Percentiles rank a stretch among this genome's conserved stretches.
phyloP scores from a whole-genome alignment of 1,140 invertebrate genomes.

The Caerostris darwini region DNA sequence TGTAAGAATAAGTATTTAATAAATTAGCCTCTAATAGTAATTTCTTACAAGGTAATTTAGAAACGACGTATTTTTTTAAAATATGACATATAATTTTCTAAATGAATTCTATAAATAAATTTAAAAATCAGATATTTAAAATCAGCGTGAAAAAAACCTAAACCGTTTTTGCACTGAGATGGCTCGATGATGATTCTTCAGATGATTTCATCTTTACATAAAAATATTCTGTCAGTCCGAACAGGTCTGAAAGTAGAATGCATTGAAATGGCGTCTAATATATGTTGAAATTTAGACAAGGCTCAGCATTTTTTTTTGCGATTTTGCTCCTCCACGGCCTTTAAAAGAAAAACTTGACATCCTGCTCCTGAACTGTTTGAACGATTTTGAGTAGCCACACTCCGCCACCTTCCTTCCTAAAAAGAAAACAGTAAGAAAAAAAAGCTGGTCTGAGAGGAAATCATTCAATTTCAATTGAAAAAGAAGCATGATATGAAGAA shows the following conservation, averaged over 20 bases:
- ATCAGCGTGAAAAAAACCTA: no score
- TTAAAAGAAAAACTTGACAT: slow-evolving; percentile 26
- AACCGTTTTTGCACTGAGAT: not conserved
- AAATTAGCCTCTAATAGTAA: no score
- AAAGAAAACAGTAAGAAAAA: not conserved
- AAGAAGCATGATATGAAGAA: slow-evolving; percentile 10
- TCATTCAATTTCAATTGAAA: not conserved
- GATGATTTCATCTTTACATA: slow-evolving; percentile 13
- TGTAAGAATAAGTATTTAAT: no score
- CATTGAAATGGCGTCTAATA: slow-evolving; percentile 37
- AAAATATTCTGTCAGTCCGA: not conserved
- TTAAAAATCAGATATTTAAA: no score
- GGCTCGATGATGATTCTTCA: not conserved
- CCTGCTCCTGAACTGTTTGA: slow-evolving; percentile 19
- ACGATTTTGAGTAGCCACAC: slow-evolving; percentile 12
- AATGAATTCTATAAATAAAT: no score
- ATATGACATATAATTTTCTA: no score
- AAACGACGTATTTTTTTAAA: no score
- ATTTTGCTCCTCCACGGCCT: not conserved
- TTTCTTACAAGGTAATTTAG: no score
- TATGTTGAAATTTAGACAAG: slow-evolving; percentile 51
- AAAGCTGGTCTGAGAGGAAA: not conserved
- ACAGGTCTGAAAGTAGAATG: not conserved
- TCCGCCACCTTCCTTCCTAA: not conserved
- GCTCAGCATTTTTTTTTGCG: not conserved